Evolutionary conservation across 2,888 invertebrate species (phyloP).

Genomic region (Elegia similella): DNA sequence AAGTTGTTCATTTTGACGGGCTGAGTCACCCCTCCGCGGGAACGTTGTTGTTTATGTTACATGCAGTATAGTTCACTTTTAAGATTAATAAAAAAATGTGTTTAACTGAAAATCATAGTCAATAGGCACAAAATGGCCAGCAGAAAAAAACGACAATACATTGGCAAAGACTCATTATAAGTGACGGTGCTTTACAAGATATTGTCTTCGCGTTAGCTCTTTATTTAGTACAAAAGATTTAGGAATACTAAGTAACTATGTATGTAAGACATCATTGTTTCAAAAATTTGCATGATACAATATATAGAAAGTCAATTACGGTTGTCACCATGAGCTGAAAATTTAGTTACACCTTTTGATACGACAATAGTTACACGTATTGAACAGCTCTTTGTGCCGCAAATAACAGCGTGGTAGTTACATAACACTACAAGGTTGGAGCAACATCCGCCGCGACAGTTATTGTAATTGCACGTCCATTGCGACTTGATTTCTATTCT

Average conservation of each 20-base stretch:
- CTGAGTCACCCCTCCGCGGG: too few species aligned
- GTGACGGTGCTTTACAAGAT: too few species aligned
- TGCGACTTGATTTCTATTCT: neutral
- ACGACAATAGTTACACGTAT: too few species aligned
- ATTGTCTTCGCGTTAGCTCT: neutral
- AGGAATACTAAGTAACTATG: neutral
- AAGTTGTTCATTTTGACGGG: too few species aligned
- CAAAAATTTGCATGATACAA: neutral
- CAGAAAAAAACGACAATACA: too few species aligned
- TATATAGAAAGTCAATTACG: neutral
- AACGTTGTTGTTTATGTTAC: too few species aligned
- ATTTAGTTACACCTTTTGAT: too few species aligned
- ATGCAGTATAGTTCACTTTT: too few species aligned
- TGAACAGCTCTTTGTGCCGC: neutral
- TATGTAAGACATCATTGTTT: neutral
- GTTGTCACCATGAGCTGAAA: neutral
- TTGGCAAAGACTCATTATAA: too few species aligned
- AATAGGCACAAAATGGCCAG: too few species aligned
- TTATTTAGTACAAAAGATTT: neutral
- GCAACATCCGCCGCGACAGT: conserved; percentile 5
- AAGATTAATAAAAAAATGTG: too few species aligned
- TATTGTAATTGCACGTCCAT: neutral
- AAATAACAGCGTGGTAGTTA: conserved; percentile 10
- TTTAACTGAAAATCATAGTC: too few species aligned
- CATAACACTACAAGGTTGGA: conserved; percentile 8